Conservation (phyloP, 2,888 invertebrate genomes). For the Mythimna ferrago region DNA sequence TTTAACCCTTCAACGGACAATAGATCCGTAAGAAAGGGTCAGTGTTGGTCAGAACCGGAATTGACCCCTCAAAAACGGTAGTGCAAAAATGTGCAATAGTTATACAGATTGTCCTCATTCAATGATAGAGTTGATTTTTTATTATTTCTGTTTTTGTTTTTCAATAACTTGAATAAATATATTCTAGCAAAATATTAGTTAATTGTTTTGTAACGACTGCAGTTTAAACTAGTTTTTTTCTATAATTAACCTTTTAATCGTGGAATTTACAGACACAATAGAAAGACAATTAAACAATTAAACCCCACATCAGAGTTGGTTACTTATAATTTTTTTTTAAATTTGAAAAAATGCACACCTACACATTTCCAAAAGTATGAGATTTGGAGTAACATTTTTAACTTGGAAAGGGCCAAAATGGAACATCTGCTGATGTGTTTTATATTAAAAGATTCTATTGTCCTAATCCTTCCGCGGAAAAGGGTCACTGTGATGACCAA, state of each 20-base stretch:
- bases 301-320: too few relatives aligned
- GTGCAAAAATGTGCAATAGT: slow-evolving; percentile 19
- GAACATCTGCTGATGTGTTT: slow-evolving; percentile 28
- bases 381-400: too few relatives aligned
- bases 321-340: too few relatives aligned
- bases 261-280: too few relatives aligned
- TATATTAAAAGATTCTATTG: background rate
- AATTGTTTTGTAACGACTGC: too few relatives aligned
- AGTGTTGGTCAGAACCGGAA: slow-evolving; percentile 59
- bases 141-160: background rate
- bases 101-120: background rate
- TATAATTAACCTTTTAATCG: too few relatives aligned
- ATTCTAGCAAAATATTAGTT: too few relatives aligned
- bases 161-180: too few relatives aligned
- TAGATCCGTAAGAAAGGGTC: slow-evolving; percentile 75
- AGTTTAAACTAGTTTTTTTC: too few relatives aligned
- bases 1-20: slow-evolving; percentile 76
- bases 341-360: too few relatives aligned
- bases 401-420: background rate
- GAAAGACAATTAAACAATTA: too few relatives aligned
- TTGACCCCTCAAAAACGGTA: slow-evolving; percentile 29
- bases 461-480: background rate
- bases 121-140: background rate
- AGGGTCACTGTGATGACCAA: slow-evolving; percentile 35
- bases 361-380: too few relatives aligned